phyloP scores from a whole-genome alignment of 53 echinoderm and acorn worm species.

The Arbacia lixula region DNA sequence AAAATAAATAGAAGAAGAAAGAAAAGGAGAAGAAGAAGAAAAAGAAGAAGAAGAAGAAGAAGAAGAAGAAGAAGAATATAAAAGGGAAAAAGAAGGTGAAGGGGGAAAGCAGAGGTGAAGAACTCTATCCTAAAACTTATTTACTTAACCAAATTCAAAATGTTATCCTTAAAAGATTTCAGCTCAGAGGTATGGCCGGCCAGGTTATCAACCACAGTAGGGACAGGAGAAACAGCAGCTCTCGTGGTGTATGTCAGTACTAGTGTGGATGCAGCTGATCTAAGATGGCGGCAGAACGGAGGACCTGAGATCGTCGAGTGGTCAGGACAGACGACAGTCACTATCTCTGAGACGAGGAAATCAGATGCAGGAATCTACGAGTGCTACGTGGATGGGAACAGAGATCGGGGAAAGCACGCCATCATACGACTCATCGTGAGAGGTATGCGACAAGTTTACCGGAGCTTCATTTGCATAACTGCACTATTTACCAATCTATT shows the following conservation, averaged over 20 bases:
- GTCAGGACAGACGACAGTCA: constrained; percentile 5
- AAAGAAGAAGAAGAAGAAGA: too few relatives aligned
- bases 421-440: constrained; percentile 59
- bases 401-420: constrained; percentile 44
- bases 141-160: too few relatives aligned
- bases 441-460: constrained; percentile 48
- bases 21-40: too few relatives aligned
- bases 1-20: too few relatives aligned
- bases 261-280: not conserved
- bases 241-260: not conserved
- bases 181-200: constrained; percentile 34
- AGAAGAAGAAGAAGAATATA: too few relatives aligned
- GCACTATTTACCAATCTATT: too few relatives aligned
- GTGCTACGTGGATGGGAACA: constrained; percentile 45
- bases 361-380: constrained; percentile 61
- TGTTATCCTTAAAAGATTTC: too few relatives aligned
- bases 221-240: constrained; percentile 8
- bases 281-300: constrained; percentile 58
- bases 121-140: too few relatives aligned
- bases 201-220: constrained; percentile 2
- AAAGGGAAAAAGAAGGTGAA: too few relatives aligned
- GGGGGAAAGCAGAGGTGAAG: too few relatives aligned
- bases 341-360: constrained; percentile 40
- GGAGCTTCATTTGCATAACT: too few relatives aligned
- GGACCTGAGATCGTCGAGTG: constrained; percentile 1